Conservation (phyloP, 1,140 invertebrate species). For the Limonius californicus region DNA sequence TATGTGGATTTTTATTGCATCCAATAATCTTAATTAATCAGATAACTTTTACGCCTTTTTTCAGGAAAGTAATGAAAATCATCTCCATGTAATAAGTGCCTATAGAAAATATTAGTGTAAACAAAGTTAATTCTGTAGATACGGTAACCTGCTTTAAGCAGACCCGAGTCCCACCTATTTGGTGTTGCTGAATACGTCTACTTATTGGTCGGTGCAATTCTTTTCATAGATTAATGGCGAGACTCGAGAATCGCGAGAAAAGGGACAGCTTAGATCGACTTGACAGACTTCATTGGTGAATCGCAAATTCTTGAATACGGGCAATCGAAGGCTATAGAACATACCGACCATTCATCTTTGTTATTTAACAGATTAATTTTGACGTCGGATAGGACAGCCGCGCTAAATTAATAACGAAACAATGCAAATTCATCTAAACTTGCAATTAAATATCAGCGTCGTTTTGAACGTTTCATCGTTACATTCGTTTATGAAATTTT, state of each 20-base stretch:
- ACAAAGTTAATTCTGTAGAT: too few relatives aligned
- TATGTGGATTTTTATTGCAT: too few relatives aligned
- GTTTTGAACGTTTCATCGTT: too few relatives aligned
- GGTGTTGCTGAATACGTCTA: constrained; percentile 1
- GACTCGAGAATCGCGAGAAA: background rate
- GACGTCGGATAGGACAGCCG: background rate
- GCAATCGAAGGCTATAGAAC: constrained; percentile 4
- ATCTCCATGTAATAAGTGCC: too few relatives aligned
- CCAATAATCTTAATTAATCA: too few relatives aligned
- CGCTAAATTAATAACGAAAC: background rate
- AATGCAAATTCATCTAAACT: background rate
- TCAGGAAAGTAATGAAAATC: too few relatives aligned
- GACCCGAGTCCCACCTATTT: constrained; percentile 7
- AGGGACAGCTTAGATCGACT: constrained; percentile 3
- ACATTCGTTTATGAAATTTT: too few relatives aligned
- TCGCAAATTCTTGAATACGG: constrained; percentile 10
- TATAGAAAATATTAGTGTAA: too few relatives aligned
- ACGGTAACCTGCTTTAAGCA: too few relatives aligned
- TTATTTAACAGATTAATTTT: constrained; percentile 12
- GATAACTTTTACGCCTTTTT: too few relatives aligned
- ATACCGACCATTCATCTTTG: constrained; percentile 10
- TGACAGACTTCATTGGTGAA: constrained; percentile 11
- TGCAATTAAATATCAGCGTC: background rate
- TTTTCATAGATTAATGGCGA: constrained; percentile 13
- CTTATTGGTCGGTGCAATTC: constrained; percentile 4